phyloP scores from a whole-genome alignment of 2,113 vertebrate genomes.

The Dascyllus trimaculatus region DNA sequence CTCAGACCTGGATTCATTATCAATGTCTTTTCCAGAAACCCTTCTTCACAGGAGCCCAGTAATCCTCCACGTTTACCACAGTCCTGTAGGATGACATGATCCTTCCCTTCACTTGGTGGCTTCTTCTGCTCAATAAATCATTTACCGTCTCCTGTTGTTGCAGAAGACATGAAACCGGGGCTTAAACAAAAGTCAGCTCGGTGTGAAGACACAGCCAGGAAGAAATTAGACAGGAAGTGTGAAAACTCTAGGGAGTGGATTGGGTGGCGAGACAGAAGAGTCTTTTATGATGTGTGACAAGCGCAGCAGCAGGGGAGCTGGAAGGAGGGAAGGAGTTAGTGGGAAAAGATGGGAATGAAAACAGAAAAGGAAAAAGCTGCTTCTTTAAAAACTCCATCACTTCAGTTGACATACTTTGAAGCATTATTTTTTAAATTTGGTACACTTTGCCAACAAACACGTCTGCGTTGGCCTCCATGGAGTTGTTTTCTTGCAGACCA shows the following conservation, averaged over 20 bases:
- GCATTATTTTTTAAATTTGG: background rate
- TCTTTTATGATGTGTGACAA: background rate
- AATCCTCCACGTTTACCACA: background rate
- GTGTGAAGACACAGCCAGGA: background rate
- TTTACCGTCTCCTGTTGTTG: background rate
- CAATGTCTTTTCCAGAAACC: background rate
- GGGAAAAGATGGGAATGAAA: background rate
- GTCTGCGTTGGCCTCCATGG: no score
- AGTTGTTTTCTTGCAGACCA: background rate
- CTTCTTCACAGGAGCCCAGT: background rate
- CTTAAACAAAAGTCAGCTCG: background rate
- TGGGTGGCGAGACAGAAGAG: no score
- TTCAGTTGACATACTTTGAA: background rate
- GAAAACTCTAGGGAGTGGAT: background rate
- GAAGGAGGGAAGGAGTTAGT: no score
- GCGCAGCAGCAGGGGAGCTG: background rate
- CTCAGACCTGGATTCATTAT: constrained; percentile 14
- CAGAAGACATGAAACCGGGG: constrained; percentile 12
- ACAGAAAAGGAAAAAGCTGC: background rate
- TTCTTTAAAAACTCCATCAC: background rate
- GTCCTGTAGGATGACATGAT: background rate
- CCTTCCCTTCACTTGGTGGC: no score
- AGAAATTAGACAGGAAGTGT: background rate
- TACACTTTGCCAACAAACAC: background rate
- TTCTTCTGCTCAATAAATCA: background rate